These are phyloP conservation scores for Paramormyrops hopkinsi DNA, from an alignment of 2,797 vertebrate genomes.

Conservation along the genomic window DNA sequence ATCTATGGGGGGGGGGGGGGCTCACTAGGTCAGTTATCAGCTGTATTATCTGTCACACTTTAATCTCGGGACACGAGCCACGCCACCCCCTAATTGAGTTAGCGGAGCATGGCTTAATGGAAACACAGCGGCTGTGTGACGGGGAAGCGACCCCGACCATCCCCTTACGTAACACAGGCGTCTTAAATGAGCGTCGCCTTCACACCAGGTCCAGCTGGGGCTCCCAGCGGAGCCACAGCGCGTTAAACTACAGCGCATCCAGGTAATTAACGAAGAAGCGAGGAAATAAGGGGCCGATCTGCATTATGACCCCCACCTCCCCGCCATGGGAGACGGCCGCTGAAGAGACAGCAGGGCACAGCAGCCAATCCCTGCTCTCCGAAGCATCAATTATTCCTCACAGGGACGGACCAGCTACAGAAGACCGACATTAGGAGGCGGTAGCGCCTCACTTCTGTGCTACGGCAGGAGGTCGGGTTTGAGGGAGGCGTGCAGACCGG, in stretches of 20 bases:
- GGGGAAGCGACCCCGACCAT: neutral
- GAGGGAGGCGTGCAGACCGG: neutral
- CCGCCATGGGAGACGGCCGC: neutral
- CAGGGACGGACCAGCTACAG: constrained; percentile 32
- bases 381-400: constrained; percentile 40
- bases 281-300: neutral
- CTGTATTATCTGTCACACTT: neutral
- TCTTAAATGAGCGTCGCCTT: neutral
- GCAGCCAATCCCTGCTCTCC: neutral
- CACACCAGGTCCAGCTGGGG: neutral
- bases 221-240: neutral
- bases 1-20: neutral
- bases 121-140: neutral
- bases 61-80: neutral
- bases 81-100: neutral
- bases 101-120: neutral
- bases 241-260: neutral
- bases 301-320: neutral
- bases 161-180: neutral
- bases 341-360: neutral
- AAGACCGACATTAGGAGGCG: constrained; percentile 32
- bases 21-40: neutral
- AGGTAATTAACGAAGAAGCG: neutral
- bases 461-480: neutral
- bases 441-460: neutral